Percentiles rank a stretch among this genome's conserved stretches.
Conservation (phyloP, 2,888 invertebrate genomes). For the Melanotus villosus region DNA sequence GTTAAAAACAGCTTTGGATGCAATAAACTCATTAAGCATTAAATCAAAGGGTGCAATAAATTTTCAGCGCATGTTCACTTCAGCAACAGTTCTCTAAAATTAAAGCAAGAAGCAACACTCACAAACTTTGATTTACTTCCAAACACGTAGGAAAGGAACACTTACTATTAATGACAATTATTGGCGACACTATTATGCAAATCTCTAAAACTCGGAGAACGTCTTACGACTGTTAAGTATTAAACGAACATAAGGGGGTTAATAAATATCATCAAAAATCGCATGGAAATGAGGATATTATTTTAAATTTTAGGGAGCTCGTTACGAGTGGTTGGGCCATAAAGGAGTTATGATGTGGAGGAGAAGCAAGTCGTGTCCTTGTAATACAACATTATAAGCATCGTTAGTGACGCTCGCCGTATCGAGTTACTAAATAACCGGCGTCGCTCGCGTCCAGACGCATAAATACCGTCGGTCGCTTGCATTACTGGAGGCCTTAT, state of each 20-base stretch:
- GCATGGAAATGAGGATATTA: slow-evolving; percentile 25
- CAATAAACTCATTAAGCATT: slow-evolving; percentile 59
- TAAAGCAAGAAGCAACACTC: slow-evolving; percentile 58
- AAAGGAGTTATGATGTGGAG: slow-evolving; percentile 27
- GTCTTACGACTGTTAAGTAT: not conserved
- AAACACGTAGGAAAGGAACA: slow-evolving; percentile 47
- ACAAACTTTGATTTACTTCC: slow-evolving; percentile 57
- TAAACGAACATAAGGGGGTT: not conserved
- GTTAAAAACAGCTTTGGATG: slow-evolving; percentile 48
- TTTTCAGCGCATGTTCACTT: slow-evolving; percentile 58
- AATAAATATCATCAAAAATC: slow-evolving; percentile 3
- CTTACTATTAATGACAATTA: slow-evolving; percentile 21
- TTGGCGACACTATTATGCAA: slow-evolving; percentile 28
- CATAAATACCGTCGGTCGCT: slow-evolving; percentile 48
- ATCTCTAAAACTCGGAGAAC: not conserved
- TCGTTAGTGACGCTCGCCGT: slow-evolving; percentile 49
- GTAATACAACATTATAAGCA: slow-evolving; percentile 47
- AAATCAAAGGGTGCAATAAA: slow-evolving; percentile 59
- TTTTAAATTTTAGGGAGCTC: slow-evolving; percentile 28
- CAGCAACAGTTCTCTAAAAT: slow-evolving; percentile 61
- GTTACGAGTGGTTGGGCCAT: slow-evolving; percentile 26
- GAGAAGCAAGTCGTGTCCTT: slow-evolving; percentile 37
- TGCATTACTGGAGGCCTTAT: slow-evolving; percentile 42
- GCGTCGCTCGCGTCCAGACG: slow-evolving; percentile 51
- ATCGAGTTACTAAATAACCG: slow-evolving; percentile 52